Evolutionary conservation across 2,113 vertebrate genomes (phyloP).

Genomic region (Cephalophus harveyi): DNA sequence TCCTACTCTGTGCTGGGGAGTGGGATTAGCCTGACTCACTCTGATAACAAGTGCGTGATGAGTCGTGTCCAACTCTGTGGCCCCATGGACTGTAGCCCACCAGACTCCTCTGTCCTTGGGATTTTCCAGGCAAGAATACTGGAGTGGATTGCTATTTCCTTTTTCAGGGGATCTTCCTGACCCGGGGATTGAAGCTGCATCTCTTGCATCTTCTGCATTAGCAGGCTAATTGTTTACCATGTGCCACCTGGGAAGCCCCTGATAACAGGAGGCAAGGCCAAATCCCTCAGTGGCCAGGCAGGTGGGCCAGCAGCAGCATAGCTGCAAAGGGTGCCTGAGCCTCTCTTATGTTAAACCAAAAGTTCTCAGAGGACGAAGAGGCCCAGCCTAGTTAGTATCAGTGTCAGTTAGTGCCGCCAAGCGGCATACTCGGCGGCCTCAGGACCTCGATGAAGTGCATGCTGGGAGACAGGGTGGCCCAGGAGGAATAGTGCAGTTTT

Average conservation of each 20-base stretch:
- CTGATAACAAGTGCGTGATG: not conserved
- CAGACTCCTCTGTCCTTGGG: not conserved
- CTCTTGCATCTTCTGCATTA: not conserved
- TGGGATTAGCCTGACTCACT: not conserved
- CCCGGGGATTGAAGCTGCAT: not conserved
- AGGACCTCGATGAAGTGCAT: not conserved
- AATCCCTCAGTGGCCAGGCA: not conserved
- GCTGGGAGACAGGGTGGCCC: not conserved
- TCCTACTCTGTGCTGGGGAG: not conserved
- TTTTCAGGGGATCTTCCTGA: not conserved
- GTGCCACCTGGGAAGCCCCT: not conserved
- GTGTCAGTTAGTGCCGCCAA: too few relatives aligned
- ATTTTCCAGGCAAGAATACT: not conserved
- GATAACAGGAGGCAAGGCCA: not conserved
- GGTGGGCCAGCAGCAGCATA: not conserved
- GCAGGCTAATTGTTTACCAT: not conserved
- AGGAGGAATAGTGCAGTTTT: not conserved
- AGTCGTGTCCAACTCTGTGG: not conserved
- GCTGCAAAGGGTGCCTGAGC: not conserved
- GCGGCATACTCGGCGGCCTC: too few relatives aligned
- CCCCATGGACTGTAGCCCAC: not conserved
- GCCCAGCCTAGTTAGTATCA: not conserved
- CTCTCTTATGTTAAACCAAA: not conserved
- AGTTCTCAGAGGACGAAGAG: not conserved
- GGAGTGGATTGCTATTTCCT: not conserved